Evolutionary conservation across 2,888 invertebrate species (phyloP), one percentile per base, ranked within the genome.

Genomic region (Gastracanthus pulcherrimus): DNA sequence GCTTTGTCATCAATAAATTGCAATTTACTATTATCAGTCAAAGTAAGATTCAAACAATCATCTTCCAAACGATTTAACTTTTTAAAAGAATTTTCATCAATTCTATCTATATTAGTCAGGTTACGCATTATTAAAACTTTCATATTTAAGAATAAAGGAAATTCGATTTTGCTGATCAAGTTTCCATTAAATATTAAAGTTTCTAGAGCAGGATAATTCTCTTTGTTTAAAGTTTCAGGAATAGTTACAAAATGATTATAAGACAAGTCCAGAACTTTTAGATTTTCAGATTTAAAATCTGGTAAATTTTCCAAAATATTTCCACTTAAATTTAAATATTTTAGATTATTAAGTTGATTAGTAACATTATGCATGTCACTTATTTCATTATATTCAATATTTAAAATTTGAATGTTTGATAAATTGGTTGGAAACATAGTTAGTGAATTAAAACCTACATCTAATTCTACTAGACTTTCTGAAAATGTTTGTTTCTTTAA

Each of bases 101-200:
- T 86, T 13, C 48, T 83, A 72, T 85, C 77, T 38, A 91, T 60
- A 5, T 79, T 64, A 29, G 76, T 81, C n/a, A 88, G 79, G 48
- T 86, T 81, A 75, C 78, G 85, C 87, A 93, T 92, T 76, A 92
- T 92, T 67, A 94, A 88, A 84, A 85, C 92, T 84, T 90, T 92
- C 13, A 94, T 75, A 7, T 90, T 90, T 23, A 94, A 86, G 38
- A 93, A 92, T 41, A 92, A 92, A 81, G 90, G 89, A 85, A 94
- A 93, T 82, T 92, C 92, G 84, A 94, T 90, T 41, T 86, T 88
- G 67, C 90, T 88, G 16, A 94, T 89, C 2, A 93, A 92, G 89
- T 94, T 94, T 81, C 92, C 92, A 86, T 93, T 93, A 62, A 94
- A 87, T n/a, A 92, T 88, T 6, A 94, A 89, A 62, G 92, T 92